phyloP scores from a whole-genome alignment of 2,113 vertebrate species.

The Myiagra hebetior region DNA sequence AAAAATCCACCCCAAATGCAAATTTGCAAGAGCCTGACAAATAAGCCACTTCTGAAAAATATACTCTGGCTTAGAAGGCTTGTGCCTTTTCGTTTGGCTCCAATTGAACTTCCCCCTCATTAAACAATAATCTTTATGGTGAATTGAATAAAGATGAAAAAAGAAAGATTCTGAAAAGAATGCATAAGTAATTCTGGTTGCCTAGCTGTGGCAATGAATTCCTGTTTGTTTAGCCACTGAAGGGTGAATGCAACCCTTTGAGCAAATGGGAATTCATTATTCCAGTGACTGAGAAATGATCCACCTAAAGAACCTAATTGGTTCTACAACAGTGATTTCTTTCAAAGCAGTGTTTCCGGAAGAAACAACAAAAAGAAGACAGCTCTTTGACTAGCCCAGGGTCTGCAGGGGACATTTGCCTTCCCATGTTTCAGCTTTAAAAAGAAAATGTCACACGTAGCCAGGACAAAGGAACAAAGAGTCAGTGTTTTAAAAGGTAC shows the following conservation, averaged over 20 bases:
- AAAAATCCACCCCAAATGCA: neutral
- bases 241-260: slow-evolving; percentile 53
- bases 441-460: neutral
- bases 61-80: neutral
- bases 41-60: slow-evolving; percentile 28
- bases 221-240: slow-evolving; percentile 56
- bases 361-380: slow-evolving; percentile 20
- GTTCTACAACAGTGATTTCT: slow-evolving; percentile 40
- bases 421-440: slow-evolving; percentile 17
- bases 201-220: slow-evolving; percentile 60
- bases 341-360: slow-evolving; percentile 32
- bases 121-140: slow-evolving; percentile 34
- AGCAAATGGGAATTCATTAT: slow-evolving; percentile 63
- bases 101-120: slow-evolving; percentile 38
- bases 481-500: neutral
- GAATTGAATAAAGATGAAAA: slow-evolving; percentile 27
- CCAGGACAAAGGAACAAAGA: slow-evolving; percentile 25
- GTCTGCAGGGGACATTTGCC: slow-evolving; percentile 6
- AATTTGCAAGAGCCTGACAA: neutral
- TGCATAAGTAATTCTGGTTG: slow-evolving; percentile 49
- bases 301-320: slow-evolving; percentile 56
- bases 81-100: slow-evolving; percentile 25
- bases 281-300: slow-evolving; percentile 47
- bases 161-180: slow-evolving; percentile 28
- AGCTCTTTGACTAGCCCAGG: slow-evolving; percentile 27